Percentiles rank a stretch among this genome's conserved stretches.
phyloP scores from a whole-genome alignment of 2,797 vertebrate species.

The Myotis planiceps region DNA sequence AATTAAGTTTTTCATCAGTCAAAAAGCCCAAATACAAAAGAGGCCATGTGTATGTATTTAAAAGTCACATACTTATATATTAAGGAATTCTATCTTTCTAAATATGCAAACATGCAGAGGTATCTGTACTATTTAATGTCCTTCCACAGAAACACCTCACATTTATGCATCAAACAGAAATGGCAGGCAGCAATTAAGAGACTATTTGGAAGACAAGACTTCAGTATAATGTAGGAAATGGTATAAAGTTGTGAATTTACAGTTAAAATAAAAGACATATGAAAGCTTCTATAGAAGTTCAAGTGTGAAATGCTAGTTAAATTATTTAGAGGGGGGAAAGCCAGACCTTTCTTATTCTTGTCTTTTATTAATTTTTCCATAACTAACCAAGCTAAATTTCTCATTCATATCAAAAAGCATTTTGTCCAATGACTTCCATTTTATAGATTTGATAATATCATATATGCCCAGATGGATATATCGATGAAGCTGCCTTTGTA shows the following conservation, averaged over 20 bases:
- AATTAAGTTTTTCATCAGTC: constrained; percentile 25
- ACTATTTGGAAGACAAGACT: neutral
- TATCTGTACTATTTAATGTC: neutral
- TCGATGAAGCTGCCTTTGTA: neutral
- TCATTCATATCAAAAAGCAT: neutral
- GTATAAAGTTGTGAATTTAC: constrained; percentile 24
- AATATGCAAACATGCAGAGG: neutral
- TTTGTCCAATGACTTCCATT: neutral
- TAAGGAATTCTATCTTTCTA: neutral
- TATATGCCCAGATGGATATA: neutral
- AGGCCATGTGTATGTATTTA: neutral
- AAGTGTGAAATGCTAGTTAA: constrained; percentile 48
- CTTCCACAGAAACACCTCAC: neutral
- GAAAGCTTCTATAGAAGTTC: constrained; percentile 13
- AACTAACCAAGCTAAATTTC: neutral
- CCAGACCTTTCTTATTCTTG: neutral
- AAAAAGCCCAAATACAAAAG: neutral
- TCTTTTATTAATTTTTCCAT: constrained; percentile 13
- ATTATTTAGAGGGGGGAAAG: constrained; percentile 40
- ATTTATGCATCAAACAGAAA: constrained; percentile 33
- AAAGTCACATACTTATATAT: neutral
- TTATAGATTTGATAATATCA: neutral
- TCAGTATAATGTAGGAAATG: neutral
- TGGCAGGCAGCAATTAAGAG: neutral
- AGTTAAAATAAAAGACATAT: constrained; percentile 44